These are phyloP conservation scores for Sapajus apella DNA, from an alignment of 2,113 vertebrate species.

Conservation along the genomic window DNA sequence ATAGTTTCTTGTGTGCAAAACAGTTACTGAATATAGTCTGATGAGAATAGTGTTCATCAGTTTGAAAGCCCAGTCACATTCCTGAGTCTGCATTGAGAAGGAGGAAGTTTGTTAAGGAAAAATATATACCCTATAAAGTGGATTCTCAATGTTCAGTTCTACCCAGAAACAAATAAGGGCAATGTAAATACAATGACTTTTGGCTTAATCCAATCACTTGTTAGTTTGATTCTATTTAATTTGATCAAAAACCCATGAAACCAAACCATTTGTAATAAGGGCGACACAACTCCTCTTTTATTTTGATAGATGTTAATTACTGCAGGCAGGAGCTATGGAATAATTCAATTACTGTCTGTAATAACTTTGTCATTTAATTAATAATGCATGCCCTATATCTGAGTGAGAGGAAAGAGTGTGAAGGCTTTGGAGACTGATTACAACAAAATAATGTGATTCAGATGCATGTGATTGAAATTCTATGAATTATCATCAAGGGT, in stretches of 20 bases:
- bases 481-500: conserved; percentile 24
- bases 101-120: conserved; percentile 32
- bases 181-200: background rate
- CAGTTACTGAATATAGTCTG: conserved; percentile 35
- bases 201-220: conserved; percentile 51
- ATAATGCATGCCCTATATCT: conserved; percentile 68
- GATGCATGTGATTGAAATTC: conserved; percentile 41
- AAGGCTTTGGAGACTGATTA: conserved; percentile 66
- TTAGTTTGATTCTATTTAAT: conserved; percentile 68
- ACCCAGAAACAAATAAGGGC: conserved; percentile 34
- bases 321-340: conserved; percentile 58
- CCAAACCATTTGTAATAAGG: conserved; percentile 58
- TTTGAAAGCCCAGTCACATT: conserved; percentile 43
- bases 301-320: conserved; percentile 75
- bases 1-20: conserved; percentile 64
- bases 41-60: conserved; percentile 23
- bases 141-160: background rate
- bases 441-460: conserved; percentile 58
- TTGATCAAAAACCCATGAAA: conserved; percentile 65
- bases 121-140: background rate
- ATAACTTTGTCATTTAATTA: conserved; percentile 74
- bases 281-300: conserved; percentile 58
- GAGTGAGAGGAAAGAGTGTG: conserved; percentile 54
- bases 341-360: conserved; percentile 73
- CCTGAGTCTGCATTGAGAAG: background rate